Conservation (phyloP, 2,888 invertebrate species). For the Dioctria rufipes region DNA sequence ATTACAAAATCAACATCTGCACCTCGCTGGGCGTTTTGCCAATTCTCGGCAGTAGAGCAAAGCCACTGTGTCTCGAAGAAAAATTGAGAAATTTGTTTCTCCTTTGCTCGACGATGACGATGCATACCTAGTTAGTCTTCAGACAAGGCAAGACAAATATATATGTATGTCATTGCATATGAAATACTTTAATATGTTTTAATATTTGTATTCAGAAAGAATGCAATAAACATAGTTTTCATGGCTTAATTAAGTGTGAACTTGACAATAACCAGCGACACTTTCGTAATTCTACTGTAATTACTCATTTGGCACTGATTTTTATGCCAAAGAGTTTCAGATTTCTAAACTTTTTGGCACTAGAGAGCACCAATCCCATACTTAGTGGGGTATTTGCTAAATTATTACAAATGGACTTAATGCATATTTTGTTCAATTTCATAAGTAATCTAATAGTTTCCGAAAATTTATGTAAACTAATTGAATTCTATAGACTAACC, state of each 20-base stretch:
- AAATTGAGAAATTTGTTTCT: constrained; percentile 8
- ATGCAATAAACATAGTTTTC: not conserved
- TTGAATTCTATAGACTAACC: too few relatives aligned
- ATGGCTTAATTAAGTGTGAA: constrained; percentile 6
- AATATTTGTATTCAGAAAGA: not conserved
- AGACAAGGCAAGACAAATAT: too few relatives aligned
- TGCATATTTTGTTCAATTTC: too few relatives aligned
- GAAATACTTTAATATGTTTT: not conserved
- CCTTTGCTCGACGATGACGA: not conserved
- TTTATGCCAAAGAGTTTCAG: not conserved
- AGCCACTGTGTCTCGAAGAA: not conserved
- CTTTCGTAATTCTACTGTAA: not conserved
- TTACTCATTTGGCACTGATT: constrained; percentile 34
- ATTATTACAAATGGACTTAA: too few relatives aligned
- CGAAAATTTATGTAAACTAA: too few relatives aligned
- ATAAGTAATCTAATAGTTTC: too few relatives aligned
- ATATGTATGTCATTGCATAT: not conserved
- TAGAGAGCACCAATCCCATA: not conserved
- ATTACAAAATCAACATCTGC: constrained; percentile 27
- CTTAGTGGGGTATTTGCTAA: too few relatives aligned
- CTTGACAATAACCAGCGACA: constrained; percentile 12
- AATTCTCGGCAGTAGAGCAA: constrained; percentile 2
- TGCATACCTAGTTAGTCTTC: not conserved
- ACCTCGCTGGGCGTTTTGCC: constrained; percentile 15
- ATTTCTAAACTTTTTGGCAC: not conserved